Conservation (phyloP, 2,888 invertebrate species). For the Ceriagrion tenellum region DNA sequence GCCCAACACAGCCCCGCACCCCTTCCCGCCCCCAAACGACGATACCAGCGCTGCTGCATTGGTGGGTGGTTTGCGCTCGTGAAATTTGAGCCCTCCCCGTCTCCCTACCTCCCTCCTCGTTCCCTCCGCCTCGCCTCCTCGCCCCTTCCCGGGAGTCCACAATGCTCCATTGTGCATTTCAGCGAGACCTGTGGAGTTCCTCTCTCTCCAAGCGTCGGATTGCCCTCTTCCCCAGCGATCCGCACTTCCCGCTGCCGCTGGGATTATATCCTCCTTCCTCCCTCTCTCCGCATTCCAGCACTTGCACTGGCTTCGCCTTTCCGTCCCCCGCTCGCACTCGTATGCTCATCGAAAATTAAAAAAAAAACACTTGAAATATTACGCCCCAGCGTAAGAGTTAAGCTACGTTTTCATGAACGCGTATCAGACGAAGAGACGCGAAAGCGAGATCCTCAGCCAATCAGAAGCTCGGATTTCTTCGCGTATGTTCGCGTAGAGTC, state of each 20-base stretch:
- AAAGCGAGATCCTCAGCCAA: too few relatives aligned
- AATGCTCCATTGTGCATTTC: neutral
- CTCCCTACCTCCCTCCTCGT: neutral
- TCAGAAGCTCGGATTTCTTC: too few relatives aligned
- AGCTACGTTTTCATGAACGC: too few relatives aligned
- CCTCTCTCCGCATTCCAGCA: neutral
- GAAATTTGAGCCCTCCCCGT: neutral
- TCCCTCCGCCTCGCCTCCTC: neutral
- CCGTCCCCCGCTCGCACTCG: neutral
- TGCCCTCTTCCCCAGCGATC: neutral
- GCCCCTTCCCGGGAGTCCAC: too few relatives aligned
- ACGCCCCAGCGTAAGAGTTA: too few relatives aligned
- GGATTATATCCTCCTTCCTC: too few relatives aligned
- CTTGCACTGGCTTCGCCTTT: neutral
- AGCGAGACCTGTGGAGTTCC: neutral
- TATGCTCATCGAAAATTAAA: too few relatives aligned
- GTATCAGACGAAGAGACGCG: too few relatives aligned
- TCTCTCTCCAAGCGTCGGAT: neutral
- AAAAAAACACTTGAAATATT: too few relatives aligned
- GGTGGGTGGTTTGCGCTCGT: neutral
- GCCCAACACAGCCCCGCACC: neutral
- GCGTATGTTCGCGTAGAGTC: too few relatives aligned
- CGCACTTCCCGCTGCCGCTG: neutral
- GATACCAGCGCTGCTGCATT: too few relatives aligned
- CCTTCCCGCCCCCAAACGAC: neutral